phyloP scores from a whole-genome alignment of 2,888 invertebrate species.

The Melinaea marsaeus region DNA sequence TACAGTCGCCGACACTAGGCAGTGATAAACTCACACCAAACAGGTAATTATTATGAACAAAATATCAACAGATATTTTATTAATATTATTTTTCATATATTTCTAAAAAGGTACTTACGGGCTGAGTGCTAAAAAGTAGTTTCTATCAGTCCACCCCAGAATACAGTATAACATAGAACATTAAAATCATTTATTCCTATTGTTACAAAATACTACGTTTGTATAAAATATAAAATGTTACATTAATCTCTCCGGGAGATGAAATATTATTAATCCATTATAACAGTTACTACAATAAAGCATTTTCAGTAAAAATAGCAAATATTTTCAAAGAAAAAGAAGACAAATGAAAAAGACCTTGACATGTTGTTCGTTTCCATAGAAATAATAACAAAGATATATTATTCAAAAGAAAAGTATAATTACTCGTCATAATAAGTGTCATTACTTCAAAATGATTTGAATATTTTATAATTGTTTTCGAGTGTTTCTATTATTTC shows the following conservation, averaged over 20 bases:
- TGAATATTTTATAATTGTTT: not conserved
- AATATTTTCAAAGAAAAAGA: constrained; percentile 5
- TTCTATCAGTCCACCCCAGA: too few species aligned
- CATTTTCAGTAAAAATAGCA: constrained; percentile 3
- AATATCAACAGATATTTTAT: not conserved
- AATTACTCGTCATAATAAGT: constrained; percentile 1
- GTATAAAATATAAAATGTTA: not conserved
- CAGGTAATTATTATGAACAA: constrained; percentile 48
- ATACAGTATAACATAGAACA: too few species aligned
- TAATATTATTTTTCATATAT: not conserved
- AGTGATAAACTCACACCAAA: constrained; percentile 69
- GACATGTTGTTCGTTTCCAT: constrained; percentile 6
- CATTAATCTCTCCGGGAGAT: not conserved
- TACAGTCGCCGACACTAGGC: constrained; percentile 73
- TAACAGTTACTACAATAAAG: not conserved
- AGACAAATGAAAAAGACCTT: constrained; percentile 7
- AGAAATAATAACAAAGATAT: constrained; percentile 3
- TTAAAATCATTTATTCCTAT: too few species aligned
- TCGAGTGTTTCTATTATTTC: not conserved
- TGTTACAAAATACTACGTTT: too few species aligned
- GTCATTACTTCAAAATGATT: constrained; percentile 3
- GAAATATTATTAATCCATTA: not conserved
- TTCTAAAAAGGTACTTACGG: too few species aligned
- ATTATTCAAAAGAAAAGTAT: constrained; percentile 8
- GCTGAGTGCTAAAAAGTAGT: too few species aligned